Evolutionary conservation across 2,113 vertebrate species (phyloP), one percentile per base, ranked within the genome.

Genomic region (Turdus rufiventris): DNA sequence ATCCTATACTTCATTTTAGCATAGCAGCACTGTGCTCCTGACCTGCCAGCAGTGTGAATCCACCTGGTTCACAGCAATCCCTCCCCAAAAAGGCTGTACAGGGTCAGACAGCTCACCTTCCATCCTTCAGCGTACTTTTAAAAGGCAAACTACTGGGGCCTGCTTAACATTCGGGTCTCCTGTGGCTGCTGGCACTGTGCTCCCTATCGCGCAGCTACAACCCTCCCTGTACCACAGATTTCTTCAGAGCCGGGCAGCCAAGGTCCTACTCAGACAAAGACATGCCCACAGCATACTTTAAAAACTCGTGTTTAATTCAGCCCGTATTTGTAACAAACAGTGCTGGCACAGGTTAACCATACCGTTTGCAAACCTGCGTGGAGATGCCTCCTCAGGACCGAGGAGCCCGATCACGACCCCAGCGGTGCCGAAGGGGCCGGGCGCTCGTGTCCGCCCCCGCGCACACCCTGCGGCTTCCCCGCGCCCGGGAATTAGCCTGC

Each of bases 381-480:
- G 36, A 21, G 21, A 4, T 5, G 0, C 8, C 9, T 6, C 17
- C 66, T 18, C 2, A 2, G 70, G 7, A 4, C 8, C 1, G 9
- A 26, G 29, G 15, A 62, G 61, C 8, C 23, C 17, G 17, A 16
- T 12, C 14, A 9, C 3, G 2, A 13, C 15, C 31, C 23, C 42
- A 5, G 76, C 38, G 9, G 21, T 8, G 31, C 47, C 8, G 47
- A 24, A 6, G n/a, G 57, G 18, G 5, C 36, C 3, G 14, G 21
- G 14, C 6, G 2, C 33, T 57, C 23, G 24, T 42, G 88, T 40
- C 31, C 20, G n/a, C 23, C 40, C 33, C 13, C 14, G 21, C 36
- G 24, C 26, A 33, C 19, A 31, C 11, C 25, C 29, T 6, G 43
- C 24, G 12, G 78, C 29, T 6, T 14, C 11, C n/a, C 63, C 13